Evolutionary conservation across 2,888 invertebrate genomes (phyloP), one percentile per base, ranked within the genome.

Genomic region (Lacanobia wlatinum): DNA sequence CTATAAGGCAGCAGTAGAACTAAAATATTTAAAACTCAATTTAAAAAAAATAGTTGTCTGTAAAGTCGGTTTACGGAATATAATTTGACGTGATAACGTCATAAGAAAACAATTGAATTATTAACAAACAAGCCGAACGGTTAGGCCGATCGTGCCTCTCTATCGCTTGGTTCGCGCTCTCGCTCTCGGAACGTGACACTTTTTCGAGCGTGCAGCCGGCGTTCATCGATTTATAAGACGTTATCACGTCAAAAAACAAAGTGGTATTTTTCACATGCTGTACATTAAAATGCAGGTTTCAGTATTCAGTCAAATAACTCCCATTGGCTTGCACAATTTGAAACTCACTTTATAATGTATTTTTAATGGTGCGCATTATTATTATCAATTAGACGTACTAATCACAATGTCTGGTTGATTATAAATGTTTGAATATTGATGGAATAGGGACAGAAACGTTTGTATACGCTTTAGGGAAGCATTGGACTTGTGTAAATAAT

Each of bases 391-490:
- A 85, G 84, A 85, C 82, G 80, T 85, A 77, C 23, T 55, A 70
- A 84, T 83, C 78, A 70, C 53, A 72, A 86, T 86, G 84, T 86
- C 85, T 86, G 84, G 74, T 83, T 78, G 84, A 86, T 86, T 83
- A 56, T 83, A 85, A 83, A 75, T 79, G 55, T 40, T 68, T 75
- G 70, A 69, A 76, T 68, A 73, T 72, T 73, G 76, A 74, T 81
- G 73, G 63, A 73, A 66, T 75, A 76, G 73, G 70, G 66, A 78
- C 84, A 84, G 82, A 73, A 87, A 87, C 88, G 86, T 87, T 88
- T 89, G 94, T 94, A 94, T 94, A 94, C 93, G 94, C 90, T 88
- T 87, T 91, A 92, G 88, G 87, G 85, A 90, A 89, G 88, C 87
- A 87, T 88, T 76, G 76, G 81, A 85, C 78, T 70, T 70, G 73